Evolutionary conservation across 2,888 invertebrate species (phyloP), one percentile per base, ranked within the genome.

Genomic region (Zeuzera pyrina): DNA sequence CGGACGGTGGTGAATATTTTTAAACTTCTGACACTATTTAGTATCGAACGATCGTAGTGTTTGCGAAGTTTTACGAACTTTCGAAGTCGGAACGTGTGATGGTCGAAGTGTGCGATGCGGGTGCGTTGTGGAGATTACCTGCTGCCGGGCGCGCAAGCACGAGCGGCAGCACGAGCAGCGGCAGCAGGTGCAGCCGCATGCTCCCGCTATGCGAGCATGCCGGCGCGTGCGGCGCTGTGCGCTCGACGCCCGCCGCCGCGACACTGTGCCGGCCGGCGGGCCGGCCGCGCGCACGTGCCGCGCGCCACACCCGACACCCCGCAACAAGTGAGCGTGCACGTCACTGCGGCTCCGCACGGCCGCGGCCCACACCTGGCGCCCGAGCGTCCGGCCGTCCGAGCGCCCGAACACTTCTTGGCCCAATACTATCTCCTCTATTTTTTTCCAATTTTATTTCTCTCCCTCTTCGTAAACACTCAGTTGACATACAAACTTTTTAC

Each of bases 181-280:
- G 77, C 74, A 78, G 73, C 66, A 78, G 57, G 53, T 71, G 74
- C 71, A 76, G 71, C 72, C 76, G 81, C 81, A 81, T 79, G 74
- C 74, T 72, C 69, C 55, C 55, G 60, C 67, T 74, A 72, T 59
- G 66, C 71, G 57, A 57, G 71, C 79, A 78, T 78, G 68, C 57
- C 69, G 72, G 73, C 69, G 70, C 69, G 61, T 19, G 30, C 37
- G 33, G 35, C 32, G 32, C 39, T 25, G 31, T 55, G 66, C 63
- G 63, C 57, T 57, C 65, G 59, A 52, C 53, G 58, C 57, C 62
- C 57, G 57, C 56, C 55, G 52, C 48, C 57, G 63, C 61, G 32
- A 34, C 31, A 31, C 39, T 38, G 38, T 14, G 25, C 12, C 44
- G 39, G 42, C 47, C 47, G 47, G 42, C 57, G 51, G n/a, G 28